Evolutionary conservation across 2,888 invertebrate species (phyloP), one percentile per base, ranked within the genome.

Genomic region (Empis livida): DNA sequence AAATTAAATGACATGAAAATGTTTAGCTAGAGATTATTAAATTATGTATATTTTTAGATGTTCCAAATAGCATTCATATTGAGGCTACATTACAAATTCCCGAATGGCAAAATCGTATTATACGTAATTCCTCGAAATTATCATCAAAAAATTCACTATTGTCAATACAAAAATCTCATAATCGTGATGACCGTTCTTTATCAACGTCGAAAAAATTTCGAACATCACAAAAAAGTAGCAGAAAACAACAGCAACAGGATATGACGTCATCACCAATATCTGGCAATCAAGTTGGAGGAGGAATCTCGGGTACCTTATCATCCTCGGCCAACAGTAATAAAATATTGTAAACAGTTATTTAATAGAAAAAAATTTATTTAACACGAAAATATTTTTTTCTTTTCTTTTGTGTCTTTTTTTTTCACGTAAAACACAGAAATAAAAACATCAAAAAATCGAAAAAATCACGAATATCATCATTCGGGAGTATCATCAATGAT

Each of bases 1-100:
- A n/a, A n/a, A n/a, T n/a, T n/a, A n/a, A n/a, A n/a, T n/a, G n/a
- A n/a, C n/a, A n/a, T n/a, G n/a, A n/a, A n/a, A n/a, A n/a, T n/a
- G n/a, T n/a, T n/a, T n/a, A n/a, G n/a, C n/a, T n/a, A n/a, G n/a
- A n/a, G n/a, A n/a, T n/a, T n/a, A n/a, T n/a, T n/a, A n/a, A n/a
- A n/a, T n/a, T n/a, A 31, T 43, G 2, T 32, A 13, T 8, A 9
- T 31, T 62, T 62, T 1, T 68, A 86, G 87, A 86, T 67, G 73
- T 82, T 43, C 71, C 77, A 6, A 75, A 79, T 46, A 72, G 75
- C 41, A 65, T 79, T 49, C 87, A 87, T 68, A 71, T 84, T 61
- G 77, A 84, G 47, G 80, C 84, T 53, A 75, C 84, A 56, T 75
- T 81, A 71, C 82, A 84, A 56, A 80, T 82, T 55, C 71, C 82